phyloP scores from a whole-genome alignment of 2,797 vertebrate genomes.

The Carcharodon carcharias region DNA sequence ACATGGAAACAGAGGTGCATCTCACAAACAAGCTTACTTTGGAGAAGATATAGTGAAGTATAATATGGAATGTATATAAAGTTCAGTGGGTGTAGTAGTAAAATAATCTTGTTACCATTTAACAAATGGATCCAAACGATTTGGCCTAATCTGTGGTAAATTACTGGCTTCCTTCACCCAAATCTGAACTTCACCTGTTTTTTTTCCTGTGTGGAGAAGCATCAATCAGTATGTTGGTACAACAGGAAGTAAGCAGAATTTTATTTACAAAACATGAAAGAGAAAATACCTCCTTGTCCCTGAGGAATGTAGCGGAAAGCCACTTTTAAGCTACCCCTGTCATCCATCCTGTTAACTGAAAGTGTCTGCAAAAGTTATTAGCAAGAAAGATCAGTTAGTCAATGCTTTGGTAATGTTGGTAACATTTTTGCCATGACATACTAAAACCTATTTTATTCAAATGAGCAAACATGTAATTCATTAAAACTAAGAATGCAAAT shows the following conservation, averaged over 20 bases:
- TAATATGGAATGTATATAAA: neutral
- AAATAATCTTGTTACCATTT: slow-evolving; percentile 73
- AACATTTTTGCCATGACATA: neutral
- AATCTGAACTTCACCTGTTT: slow-evolving; percentile 86
- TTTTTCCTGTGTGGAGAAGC: slow-evolving; percentile 56
- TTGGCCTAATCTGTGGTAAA: slow-evolving; percentile 71
- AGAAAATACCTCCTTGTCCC: slow-evolving; percentile 61
- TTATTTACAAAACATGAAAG: neutral
- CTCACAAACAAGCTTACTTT: neutral
- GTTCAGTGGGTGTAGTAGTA: neutral
- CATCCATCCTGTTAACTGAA: slow-evolving; percentile 52
- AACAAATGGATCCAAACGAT: slow-evolving; percentile 79
- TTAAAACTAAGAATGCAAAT: neutral
- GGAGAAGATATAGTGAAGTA: neutral
- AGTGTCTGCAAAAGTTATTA: slow-evolving; percentile 48
- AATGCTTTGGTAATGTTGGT: neutral
- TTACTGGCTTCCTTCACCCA: slow-evolving; percentile 92
- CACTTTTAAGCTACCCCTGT: slow-evolving; percentile 75
- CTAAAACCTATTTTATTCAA: neutral
- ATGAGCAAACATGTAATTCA: neutral
- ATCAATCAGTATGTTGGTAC: neutral
- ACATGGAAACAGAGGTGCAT: neutral
- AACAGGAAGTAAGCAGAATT: slow-evolving; percentile 11
- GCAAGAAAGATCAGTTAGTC: neutral
- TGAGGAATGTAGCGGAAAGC: slow-evolving; percentile 75